Evolutionary conservation across 2,888 invertebrate genomes (phyloP).

Genomic region (Brachynemurus nebulosus): DNA sequence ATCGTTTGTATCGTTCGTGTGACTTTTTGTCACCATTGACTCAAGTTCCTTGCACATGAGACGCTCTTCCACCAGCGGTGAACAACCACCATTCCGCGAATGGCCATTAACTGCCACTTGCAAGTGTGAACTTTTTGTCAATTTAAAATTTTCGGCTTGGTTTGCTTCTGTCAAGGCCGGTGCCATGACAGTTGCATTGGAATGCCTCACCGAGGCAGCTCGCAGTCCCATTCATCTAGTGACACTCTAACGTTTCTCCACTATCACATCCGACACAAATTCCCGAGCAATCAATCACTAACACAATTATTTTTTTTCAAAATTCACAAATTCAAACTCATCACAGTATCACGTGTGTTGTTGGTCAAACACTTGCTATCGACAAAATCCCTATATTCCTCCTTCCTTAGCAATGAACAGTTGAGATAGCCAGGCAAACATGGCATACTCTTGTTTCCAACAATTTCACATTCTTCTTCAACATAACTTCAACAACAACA

Average conservation of each 20-base stretch:
- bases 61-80: constrained; percentile 11
- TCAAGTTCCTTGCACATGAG: constrained; percentile 15
- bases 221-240: constrained; percentile 37
- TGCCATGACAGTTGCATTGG: constrained; percentile 73
- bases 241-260: constrained; percentile 12
- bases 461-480: too few species aligned
- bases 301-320: constrained; percentile 20
- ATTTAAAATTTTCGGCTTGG: constrained; percentile 35
- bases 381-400: too few species aligned
- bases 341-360: neutral
- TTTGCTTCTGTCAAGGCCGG: constrained; percentile 76
- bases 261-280: constrained; percentile 6
- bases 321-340: neutral
- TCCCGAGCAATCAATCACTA: too few species aligned
- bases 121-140: constrained; percentile 21
- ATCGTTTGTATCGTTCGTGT: constrained; percentile 15
- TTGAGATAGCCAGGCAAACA: neutral
- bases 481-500: neutral
- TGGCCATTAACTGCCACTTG: constrained; percentile 18
- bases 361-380: too few species aligned
- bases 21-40: constrained; percentile 13
- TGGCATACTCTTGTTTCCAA: too few species aligned
- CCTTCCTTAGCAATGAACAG: neutral
- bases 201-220: constrained; percentile 39
- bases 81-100: constrained; percentile 13